Base-by-base conservation (phyloP, 2,113 vertebrate genomes). In the Bambusicola thoracicus region DNA sequence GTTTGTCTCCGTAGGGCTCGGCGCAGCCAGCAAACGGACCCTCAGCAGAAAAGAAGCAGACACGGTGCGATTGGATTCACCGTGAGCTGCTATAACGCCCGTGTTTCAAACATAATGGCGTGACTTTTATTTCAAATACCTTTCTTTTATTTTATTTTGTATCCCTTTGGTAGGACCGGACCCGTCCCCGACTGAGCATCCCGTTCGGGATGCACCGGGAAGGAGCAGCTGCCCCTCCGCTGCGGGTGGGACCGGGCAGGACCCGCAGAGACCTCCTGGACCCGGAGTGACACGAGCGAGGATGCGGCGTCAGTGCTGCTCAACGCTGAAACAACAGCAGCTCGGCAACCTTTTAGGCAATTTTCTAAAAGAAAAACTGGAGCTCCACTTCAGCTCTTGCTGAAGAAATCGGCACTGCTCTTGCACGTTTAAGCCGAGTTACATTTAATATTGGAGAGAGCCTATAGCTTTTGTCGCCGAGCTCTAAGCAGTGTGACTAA, bases 371-470 rank as follows among this genome's bases (percentile, higher is more conserved):
- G 49, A 63, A 81, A 85, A 87, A 25, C 53, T 24, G 32, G 32
- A 81, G 69, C 65, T 90, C 86, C 77, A 7, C 88, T 93, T 72
- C 4, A 92, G 53, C 48, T 89, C 59, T 87, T 11, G 0, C 81
- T 93, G 58, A 59, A 87, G 84, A 82, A 95, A 85, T 70, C 80
- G 63, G 63, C 38, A 9, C 72, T 83, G 49, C 63, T 93, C 74
- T 90, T 73, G 62, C n/a, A 76, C 65, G 32, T 85, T 89, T 82
- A 80, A 87, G 73, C 75, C 63, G 70, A 89, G 87, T 76, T 93
- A 94, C 92, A 92, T 96, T 95, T 96, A 89, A 92, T 95, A 95
- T 67, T 86, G 92, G 72, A 96, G 29, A 34, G 34, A 93, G 74
- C 82, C 91, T 65, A 76, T 94, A 85, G 92, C 59, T 94, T 95